phyloP scores from a whole-genome alignment of 2,113 vertebrate species.

The Megalops atlanticus region DNA sequence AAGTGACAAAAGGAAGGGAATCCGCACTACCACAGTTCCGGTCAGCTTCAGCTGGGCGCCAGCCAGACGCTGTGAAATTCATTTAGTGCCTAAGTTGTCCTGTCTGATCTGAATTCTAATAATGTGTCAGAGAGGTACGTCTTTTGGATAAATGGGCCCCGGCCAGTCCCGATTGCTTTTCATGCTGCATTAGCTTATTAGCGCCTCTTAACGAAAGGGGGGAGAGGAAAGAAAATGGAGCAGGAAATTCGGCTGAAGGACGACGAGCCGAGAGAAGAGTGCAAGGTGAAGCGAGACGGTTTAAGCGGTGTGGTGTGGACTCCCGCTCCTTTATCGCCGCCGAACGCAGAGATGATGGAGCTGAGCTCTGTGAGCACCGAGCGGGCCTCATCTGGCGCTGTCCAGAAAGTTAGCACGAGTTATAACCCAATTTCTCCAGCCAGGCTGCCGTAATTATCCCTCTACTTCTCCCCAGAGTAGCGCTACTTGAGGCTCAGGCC shows the following conservation, averaged over 20 bases:
- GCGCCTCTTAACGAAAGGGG: constrained; percentile 23
- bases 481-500: background rate
- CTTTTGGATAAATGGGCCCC: constrained; percentile 23
- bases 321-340: too few relatives aligned
- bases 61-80: constrained; percentile 33
- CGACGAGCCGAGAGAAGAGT: background rate
- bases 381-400: background rate
- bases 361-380: background rate
- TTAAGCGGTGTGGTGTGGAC: too few relatives aligned
- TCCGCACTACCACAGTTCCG: background rate
- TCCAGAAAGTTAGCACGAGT: background rate
- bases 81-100: constrained; percentile 23
- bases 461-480: background rate
- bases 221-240: background rate
- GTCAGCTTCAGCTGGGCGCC: constrained; percentile 12
- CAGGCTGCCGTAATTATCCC: background rate
- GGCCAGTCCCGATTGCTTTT: constrained; percentile 38
- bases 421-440: constrained; percentile 13
- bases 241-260: constrained; percentile 7
- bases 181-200: constrained; percentile 45
- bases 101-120: constrained; percentile 32
- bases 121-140: background rate
- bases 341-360: too few relatives aligned
- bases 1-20: constrained; percentile 7
- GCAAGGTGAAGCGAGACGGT: background rate